These are phyloP conservation scores for Aplochiton taeniatus DNA, from an alignment of 2,797 vertebrate species.

Conservation along the genomic window DNA sequence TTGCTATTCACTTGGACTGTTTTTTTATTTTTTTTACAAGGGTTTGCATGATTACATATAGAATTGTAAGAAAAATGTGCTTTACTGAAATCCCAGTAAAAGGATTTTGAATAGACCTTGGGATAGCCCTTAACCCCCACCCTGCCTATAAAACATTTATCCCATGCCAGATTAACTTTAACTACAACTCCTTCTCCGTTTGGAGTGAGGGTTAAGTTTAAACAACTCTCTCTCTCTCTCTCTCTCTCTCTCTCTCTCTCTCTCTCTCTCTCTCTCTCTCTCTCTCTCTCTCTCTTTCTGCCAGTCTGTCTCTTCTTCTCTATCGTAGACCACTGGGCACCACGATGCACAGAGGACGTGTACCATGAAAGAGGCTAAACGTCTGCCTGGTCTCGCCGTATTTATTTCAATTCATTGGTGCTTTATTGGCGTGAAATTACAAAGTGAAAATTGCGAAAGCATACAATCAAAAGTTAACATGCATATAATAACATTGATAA, in stretches of 20 bases:
- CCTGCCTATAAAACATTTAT: constrained; percentile 48
- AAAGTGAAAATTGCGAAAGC: too few relatives aligned
- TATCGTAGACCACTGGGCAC: too few relatives aligned
- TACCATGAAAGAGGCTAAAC: too few relatives aligned
- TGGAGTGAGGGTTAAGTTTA: too few relatives aligned
- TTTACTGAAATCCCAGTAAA: constrained; percentile 21
- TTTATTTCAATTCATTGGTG: too few relatives aligned
- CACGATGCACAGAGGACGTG: too few relatives aligned
- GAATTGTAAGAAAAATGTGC: constrained; percentile 13
- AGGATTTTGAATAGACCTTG: constrained; percentile 32
- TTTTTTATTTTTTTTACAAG: constrained; percentile 31
- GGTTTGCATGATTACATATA: constrained; percentile 48
- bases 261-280: not conserved
- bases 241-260: not conserved
- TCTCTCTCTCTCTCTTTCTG: constrained; percentile 1
- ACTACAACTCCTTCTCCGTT: constrained; percentile 23
- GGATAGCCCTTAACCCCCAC: constrained; percentile 45
- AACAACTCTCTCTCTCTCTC: not conserved
- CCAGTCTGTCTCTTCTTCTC: not conserved
- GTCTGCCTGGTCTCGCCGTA: too few relatives aligned
- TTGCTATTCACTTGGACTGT: constrained; percentile 47
- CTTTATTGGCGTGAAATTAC: too few relatives aligned
- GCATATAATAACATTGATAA: too few relatives aligned
- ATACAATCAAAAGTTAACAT: too few relatives aligned
- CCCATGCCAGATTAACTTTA: constrained; percentile 38